Conservation (phyloP, 2,797 vertebrate genomes). For the Argentina silus region DNA sequence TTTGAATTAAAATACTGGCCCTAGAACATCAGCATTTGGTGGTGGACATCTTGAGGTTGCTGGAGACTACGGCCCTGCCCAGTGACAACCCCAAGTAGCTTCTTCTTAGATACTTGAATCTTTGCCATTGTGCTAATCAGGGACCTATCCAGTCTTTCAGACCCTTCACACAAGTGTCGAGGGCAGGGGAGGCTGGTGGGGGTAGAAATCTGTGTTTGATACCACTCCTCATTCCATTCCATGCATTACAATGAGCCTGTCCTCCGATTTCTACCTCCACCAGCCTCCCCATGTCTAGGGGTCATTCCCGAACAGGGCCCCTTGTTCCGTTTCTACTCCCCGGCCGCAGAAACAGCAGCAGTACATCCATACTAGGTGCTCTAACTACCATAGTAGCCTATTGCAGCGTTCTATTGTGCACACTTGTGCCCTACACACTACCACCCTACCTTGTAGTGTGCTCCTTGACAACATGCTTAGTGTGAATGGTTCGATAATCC, state of each 20-base stretch:
- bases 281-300: not conserved
- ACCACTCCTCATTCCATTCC: no score
- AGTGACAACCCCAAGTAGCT: no score
- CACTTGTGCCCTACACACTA: slow-evolving; percentile 6
- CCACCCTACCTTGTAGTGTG: slow-evolving; percentile 78
- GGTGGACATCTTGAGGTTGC: not conserved
- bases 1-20: no score
- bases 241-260: no score
- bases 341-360: not conserved
- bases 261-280: no score
- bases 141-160: no score
- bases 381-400: not conserved
- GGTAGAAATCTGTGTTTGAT: no score
- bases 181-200: no score
- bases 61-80: not conserved
- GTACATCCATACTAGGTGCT: not conserved
- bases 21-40: slow-evolving; percentile 19
- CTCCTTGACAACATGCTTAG: slow-evolving; percentile 81
- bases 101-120: no score
- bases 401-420: not conserved
- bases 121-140: no score
- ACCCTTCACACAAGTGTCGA: no score
- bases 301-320: not conserved
- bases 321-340: not conserved
- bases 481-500: slow-evolving; percentile 84